Evolutionary conservation across 2,888 invertebrate genomes (phyloP), one percentile per base, ranked within the genome.

Genomic region (Amphipoea lucens): DNA sequence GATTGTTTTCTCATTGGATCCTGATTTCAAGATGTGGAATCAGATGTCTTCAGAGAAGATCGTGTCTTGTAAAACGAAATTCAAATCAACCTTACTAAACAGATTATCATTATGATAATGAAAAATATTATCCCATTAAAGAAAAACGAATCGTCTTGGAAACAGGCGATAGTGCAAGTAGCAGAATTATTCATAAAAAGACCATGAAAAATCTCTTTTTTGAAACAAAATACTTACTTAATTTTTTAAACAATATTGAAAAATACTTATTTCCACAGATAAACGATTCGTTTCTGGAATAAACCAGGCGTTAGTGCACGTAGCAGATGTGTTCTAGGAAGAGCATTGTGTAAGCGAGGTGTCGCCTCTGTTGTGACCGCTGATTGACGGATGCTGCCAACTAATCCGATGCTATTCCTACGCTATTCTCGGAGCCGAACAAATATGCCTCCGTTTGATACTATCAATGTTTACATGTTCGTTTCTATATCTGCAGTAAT

Each of bases 301-400:
- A 66, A 80, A 14, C n/a, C 51, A 65, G 68, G 60, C 45, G 67
- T 45, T 81, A 57, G 68, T 60, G 40, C 66, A 78, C 70, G 85
- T 66, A 83, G 76, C 89, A 88, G 88, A 91, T 89, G 89, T 87
- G 89, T 95, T 95, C 95, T 92, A 92, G 93, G 95, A 96, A 96
- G 90, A 83, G 79, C 75, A 74, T 85, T 87, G 85, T 87, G 76
- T 88, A 86, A 85, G 89, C 85, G 88, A 88, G 89, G 84, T 89
- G 91, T 90, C 91, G 82, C 89, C 91, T 88, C 88, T 96, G 96
- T 96, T 96, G 94, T 96, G 96, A 96, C 95, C 93, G 94, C 92
- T 96, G 96, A 96, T 95, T 95, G 96, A 96, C 95, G 92, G 92
- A 93, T 93, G 95, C 92, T 93, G 94, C 93, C 92, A 92, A 91